Percentiles rank a stretch among this genome's conserved stretches.
Conservation (phyloP, 2,797 vertebrate genomes). For the Chaetodon trifasciatus region DNA sequence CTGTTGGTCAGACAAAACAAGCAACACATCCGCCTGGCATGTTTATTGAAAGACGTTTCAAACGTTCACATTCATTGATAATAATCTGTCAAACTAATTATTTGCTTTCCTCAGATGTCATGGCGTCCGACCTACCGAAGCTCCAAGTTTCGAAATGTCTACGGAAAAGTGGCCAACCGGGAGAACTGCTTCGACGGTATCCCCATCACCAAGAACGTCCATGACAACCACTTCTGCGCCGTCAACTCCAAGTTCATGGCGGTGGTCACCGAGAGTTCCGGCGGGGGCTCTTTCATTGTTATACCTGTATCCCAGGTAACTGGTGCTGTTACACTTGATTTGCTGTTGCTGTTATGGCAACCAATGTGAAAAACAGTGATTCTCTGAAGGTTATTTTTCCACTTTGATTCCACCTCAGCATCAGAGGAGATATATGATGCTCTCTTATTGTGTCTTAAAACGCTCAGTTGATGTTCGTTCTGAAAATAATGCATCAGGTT, state of each 20-base stretch:
- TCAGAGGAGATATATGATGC: neutral
- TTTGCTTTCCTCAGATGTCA: constrained; percentile 91
- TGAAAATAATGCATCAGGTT: neutral
- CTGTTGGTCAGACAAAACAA: neutral
- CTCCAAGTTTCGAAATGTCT: constrained; percentile 99
- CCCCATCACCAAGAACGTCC: constrained; percentile 98
- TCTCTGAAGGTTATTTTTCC: neutral
- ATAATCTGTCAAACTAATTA: neutral
- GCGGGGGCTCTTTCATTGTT: constrained; percentile 95
- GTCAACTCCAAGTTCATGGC: constrained; percentile 95
- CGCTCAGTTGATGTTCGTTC: neutral
- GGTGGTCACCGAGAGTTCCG: constrained; percentile 95
- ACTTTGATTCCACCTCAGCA: neutral
- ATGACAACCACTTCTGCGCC: constrained; percentile 98
- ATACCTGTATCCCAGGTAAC: constrained; percentile 95
- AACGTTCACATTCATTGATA: neutral
- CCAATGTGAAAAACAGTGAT: neutral
- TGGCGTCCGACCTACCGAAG: constrained; percentile 99
- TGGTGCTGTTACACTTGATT: neutral
- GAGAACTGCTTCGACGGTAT: constrained; percentile 97
- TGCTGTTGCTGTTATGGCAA: neutral
- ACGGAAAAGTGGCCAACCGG: constrained; percentile 95
- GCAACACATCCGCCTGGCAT: neutral
- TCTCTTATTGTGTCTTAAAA: neutral
- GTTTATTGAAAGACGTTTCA: neutral